phyloP scores from a whole-genome alignment of 2,797 vertebrate genomes.

The Gouania willdenowi region DNA sequence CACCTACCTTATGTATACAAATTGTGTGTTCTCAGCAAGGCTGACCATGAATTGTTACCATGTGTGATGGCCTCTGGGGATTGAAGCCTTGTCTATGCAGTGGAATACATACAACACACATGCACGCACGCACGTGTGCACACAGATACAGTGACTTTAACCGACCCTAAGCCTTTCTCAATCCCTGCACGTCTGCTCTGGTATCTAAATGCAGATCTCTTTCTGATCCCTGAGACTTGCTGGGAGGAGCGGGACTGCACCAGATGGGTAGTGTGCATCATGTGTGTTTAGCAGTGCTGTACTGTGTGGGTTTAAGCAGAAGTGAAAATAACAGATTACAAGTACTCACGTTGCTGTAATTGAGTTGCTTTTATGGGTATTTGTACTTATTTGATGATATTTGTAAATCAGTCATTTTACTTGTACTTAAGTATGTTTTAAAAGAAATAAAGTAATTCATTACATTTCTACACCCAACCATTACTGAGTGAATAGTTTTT shows the following conservation, averaged over 20 bases:
- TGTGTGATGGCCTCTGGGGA: conserved; percentile 25
- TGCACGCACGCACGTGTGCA: neutral
- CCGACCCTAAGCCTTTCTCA: conserved; percentile 14
- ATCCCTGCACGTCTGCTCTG: conserved; percentile 21
- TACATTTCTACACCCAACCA: conserved; percentile 2
- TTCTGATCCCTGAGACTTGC: conserved; percentile 20
- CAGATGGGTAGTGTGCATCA: too few species aligned
- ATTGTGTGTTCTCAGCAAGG: conserved; percentile 10
- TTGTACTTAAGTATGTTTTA: too few species aligned
- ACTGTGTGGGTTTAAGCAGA: too few species aligned
- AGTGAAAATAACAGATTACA: too few species aligned
- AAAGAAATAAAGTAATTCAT: too few species aligned
- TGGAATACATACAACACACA: conserved; percentile 16
- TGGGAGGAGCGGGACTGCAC: neutral
- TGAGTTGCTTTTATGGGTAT: too few species aligned
- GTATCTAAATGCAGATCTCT: conserved; percentile 32
- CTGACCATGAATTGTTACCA: conserved; percentile 19
- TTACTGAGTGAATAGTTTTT: too few species aligned
- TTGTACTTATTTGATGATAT: too few species aligned
- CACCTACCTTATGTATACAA: neutral
- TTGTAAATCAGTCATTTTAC: too few species aligned
- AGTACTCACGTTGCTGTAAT: too few species aligned
- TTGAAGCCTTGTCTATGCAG: conserved; percentile 28
- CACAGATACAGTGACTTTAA: neutral
- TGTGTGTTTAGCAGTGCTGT: too few species aligned